Percentiles rank a stretch among this genome's conserved stretches.
Evolutionary conservation across 2,888 invertebrate species (phyloP).

Genomic region (Mongoloraphidia duomilia): DNA sequence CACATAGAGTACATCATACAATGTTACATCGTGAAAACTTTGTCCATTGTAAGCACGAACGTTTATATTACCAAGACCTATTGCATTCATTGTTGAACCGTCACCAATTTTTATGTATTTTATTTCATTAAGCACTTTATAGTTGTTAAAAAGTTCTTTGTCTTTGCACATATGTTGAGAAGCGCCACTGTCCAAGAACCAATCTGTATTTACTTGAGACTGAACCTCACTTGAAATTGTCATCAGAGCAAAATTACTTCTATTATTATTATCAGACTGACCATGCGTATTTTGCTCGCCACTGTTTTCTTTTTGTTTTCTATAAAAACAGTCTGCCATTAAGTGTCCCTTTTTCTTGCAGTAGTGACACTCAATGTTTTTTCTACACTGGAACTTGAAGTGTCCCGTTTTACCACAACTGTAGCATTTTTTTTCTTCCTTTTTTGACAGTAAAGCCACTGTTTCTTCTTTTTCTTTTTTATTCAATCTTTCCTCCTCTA

Average conservation of each 20-base stretch:
- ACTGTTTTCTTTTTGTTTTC: no score
- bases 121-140: no score
- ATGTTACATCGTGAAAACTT: slow-evolving; percentile 1
- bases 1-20: slow-evolving; percentile 14
- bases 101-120: slow-evolving; percentile 5
- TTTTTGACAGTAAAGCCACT: not conserved
- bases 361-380: slow-evolving; percentile 8
- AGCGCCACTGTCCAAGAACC: slow-evolving; percentile 18
- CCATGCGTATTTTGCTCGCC: no score
- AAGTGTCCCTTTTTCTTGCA: slow-evolving; percentile 11
- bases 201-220: no score
- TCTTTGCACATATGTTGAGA: slow-evolving; percentile 17
- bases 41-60: not conserved
- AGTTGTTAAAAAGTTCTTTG: no score
- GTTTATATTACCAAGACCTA: not conserved
- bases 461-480: slow-evolving; percentile 7
- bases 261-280: no score
- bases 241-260: no score
- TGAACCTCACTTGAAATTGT: no score
- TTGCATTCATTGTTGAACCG: slow-evolving; percentile 1
- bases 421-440: slow-evolving; percentile 4
- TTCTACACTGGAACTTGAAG: slow-evolving; percentile 7
- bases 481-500: slow-evolving; percentile 16
- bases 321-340: no score
- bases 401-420: slow-evolving; percentile 7